Evolutionary conservation across 2,888 invertebrate genomes (phyloP), one percentile per base, ranked within the genome.

Genomic region (Drosophila tanythrix): DNA sequence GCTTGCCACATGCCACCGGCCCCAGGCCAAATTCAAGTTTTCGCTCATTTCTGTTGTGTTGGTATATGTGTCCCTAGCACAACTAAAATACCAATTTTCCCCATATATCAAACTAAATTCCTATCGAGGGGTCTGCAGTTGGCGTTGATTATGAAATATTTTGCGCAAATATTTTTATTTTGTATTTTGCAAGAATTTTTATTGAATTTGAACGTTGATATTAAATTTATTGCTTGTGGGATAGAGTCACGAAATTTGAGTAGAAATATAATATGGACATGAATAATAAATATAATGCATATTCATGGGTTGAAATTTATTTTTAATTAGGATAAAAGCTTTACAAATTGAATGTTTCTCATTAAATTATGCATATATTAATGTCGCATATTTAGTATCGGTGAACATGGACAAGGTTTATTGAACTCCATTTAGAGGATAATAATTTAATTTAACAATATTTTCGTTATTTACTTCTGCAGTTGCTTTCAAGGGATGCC

Each of bases 21-120:
- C 11, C 7, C 36, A 51, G 46, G 31, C n/a, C 21, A 25, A 11
- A 67, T 35, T 56, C 57, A 31, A 59, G 33, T 29, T 29, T 38
- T 48, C 7, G n/a, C 31, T 35, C 10, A 29, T 46, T 33, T 63
- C 25, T 8, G 5, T 25, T 13, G 6, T 6, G 58, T 57, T 31
- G 66, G 60, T 29, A 61, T 76, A 61, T 64, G 80, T 43, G 51
- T 36, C 57, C 70, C 63, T 40, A 29, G 27, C 57, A 18, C 43
- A 36, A 51, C 51, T 27, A n/a, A 46, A 60, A 67, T 31, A 40
- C 29, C 29, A 51, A 64, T 58, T 61, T 75, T 52, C 18, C 21
- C 15, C 65, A 62, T 36, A 61, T 63, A 55, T 50, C 36, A 70
- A 63, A 75, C 60, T 59, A 59, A 71, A 80, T 70, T 51, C 52